phyloP scores from a whole-genome alignment of 2,113 vertebrate genomes.

The Columba livia region DNA sequence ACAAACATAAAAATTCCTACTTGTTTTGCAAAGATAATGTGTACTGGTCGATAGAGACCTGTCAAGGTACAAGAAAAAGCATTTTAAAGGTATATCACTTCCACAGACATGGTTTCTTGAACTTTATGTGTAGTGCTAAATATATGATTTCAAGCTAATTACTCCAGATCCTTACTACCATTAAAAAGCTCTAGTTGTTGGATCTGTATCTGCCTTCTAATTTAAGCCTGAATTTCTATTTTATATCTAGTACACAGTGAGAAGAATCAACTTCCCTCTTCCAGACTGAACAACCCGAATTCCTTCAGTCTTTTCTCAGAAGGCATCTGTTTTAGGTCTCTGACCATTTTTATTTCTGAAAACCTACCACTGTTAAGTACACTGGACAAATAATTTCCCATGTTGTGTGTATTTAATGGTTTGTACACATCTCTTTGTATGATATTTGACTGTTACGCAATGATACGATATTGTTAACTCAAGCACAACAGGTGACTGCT shows the following conservation, averaged over 20 bases:
- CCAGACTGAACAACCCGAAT: background rate
- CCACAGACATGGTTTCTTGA: background rate
- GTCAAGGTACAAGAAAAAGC: background rate
- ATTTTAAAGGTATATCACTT: background rate
- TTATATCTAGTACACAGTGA: background rate
- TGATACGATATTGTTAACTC: background rate
- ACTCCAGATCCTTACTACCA: background rate
- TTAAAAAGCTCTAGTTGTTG: background rate
- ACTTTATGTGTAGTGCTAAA: background rate
- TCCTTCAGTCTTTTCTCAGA: background rate
- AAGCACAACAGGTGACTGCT: background rate
- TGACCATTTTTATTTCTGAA: background rate
- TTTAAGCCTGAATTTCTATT: background rate
- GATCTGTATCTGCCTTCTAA: background rate
- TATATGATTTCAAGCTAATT: background rate
- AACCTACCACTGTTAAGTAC: background rate
- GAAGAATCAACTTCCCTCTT: background rate
- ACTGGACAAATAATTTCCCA: background rate
- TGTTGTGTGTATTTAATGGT: background rate
- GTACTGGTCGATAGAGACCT: background rate
- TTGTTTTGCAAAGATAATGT: background rate
- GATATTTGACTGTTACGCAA: background rate
- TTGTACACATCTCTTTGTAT: fast-evolving
- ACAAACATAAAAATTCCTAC: background rate
- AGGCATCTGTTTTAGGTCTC: background rate